phyloP scores from a whole-genome alignment of 2,797 vertebrate genomes.

The Hephaestus fuliginosus region DNA sequence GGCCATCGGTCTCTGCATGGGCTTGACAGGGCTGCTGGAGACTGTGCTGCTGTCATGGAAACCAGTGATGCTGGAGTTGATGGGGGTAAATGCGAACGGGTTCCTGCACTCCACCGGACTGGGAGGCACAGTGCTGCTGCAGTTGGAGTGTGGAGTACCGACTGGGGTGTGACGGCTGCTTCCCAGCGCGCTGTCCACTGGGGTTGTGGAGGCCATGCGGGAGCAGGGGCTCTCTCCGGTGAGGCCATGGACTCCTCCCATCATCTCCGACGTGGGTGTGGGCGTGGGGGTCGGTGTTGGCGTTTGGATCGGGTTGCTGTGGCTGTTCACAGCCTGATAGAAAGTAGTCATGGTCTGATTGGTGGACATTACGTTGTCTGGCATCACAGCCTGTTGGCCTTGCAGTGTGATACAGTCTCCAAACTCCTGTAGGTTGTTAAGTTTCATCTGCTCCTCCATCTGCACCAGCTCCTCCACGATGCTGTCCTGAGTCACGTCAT shows the following conservation, averaged over 20 bases:
- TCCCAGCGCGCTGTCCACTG: conserved; percentile 94
- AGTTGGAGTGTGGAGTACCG: conserved; percentile 96
- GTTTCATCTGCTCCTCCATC: conserved; percentile 99
- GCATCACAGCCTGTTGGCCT: conserved; percentile 82
- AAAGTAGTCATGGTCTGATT: conserved; percentile 86
- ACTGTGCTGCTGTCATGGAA: conserved; percentile 94
- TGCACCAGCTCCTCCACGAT: conserved; percentile 99
- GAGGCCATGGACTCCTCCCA: conserved; percentile 88
- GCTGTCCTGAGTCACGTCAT: conserved; percentile 98
- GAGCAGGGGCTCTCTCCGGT: conserved; percentile 95
- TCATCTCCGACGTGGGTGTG: conserved; percentile 93
- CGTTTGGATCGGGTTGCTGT: conserved; percentile 89
- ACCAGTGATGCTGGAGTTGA: conserved; percentile 93
- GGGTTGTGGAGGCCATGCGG: conserved; percentile 91
- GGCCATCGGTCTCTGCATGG: conserved; percentile 98
- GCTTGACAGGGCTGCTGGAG: conserved; percentile 96
- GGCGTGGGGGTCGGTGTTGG: conserved; percentile 90
- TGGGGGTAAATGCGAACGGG: conserved; percentile 97
- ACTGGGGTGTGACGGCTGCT: conserved; percentile 95
- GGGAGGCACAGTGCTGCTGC: conserved; percentile 96
- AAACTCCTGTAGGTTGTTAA: conserved; percentile 90
- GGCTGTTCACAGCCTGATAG: conserved; percentile 89
- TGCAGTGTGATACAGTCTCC: conserved; percentile 86
- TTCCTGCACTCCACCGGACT: conserved; percentile 99
- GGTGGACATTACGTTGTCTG: conserved; percentile 83